Evolutionary conservation across 2,797 vertebrate genomes (phyloP).

Genomic region (Nyctalus aviator): DNA sequence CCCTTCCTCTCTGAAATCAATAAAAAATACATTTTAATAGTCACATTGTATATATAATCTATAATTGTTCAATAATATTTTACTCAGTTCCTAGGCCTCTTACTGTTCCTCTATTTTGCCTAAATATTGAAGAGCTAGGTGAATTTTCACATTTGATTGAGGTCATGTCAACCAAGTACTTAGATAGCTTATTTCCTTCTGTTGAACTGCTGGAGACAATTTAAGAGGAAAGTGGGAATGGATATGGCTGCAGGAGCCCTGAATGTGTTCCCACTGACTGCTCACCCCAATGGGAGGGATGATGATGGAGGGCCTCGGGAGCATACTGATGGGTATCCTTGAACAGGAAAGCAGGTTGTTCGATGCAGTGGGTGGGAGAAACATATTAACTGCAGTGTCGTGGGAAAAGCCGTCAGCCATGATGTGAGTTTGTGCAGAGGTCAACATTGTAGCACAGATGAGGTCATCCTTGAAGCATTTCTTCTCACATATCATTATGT

Average conservation of each 20-base stretch:
- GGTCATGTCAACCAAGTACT: background rate
- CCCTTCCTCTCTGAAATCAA: too few relatives aligned
- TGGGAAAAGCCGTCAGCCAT: constrained; percentile 50
- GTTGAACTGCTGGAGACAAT: constrained; percentile 43
- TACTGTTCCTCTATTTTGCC: background rate
- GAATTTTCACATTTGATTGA: constrained; percentile 57
- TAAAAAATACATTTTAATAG: background rate
- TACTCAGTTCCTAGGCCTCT: background rate
- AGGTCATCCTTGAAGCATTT: constrained; percentile 5
- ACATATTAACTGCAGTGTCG: background rate
- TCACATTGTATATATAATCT: background rate
- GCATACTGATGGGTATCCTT: constrained; percentile 28
- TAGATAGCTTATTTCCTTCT: constrained; percentile 49
- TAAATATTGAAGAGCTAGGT: constrained; percentile 8
- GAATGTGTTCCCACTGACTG: constrained; percentile 15
- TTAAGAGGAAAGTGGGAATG: constrained; percentile 41
- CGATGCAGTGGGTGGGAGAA: constrained; percentile 19
- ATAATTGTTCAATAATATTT: background rate
- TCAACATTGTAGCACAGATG: constrained; percentile 23
- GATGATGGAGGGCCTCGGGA: constrained; percentile 49
- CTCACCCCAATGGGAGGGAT: constrained; percentile 11
- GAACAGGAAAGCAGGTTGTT: background rate
- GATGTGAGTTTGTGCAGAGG: constrained; percentile 11
- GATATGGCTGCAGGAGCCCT: background rate
- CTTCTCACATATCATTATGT: constrained; percentile 39